Conservation (phyloP, 2,113 vertebrate species). For the Chitala chitala region DNA sequence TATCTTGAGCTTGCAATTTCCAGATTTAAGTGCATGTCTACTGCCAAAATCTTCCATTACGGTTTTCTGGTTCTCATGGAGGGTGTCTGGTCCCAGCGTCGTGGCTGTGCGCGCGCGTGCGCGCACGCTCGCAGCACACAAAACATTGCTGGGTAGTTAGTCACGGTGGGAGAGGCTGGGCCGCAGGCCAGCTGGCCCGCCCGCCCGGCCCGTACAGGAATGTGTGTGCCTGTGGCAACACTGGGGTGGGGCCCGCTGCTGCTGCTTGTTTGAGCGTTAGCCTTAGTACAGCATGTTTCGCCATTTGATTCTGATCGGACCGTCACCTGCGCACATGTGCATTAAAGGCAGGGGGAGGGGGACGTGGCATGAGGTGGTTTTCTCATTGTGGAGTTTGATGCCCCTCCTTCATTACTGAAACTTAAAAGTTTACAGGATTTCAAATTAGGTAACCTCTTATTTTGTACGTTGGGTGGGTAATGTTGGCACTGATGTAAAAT, state of each 20-base stretch:
- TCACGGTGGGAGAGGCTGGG: slow-evolving; percentile 66
- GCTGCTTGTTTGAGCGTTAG: slow-evolving; percentile 33
- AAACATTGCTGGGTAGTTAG: slow-evolving; percentile 66
- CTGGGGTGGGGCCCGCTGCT: slow-evolving; percentile 59
- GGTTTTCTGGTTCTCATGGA: neutral
- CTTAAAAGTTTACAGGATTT: too few species aligned
- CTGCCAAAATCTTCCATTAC: neutral
- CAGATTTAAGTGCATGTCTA: neutral
- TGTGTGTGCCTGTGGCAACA: slow-evolving; percentile 61
- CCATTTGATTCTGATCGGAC: neutral
- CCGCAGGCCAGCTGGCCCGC: slow-evolving; percentile 65
- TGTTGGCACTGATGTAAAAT: too few species aligned
- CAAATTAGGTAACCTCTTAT: too few species aligned
- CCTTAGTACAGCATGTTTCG: slow-evolving; percentile 34
- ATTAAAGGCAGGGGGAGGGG: neutral
- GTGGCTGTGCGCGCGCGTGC: slow-evolving; percentile 14
- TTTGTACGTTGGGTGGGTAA: too few species aligned
- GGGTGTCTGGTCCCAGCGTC: neutral
- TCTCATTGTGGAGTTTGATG: too few species aligned
- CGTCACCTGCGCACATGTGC: neutral
- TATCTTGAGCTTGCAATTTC: neutral
- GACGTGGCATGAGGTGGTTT: too few species aligned
- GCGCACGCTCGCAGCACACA: slow-evolving; percentile 30
- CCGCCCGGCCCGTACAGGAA: slow-evolving; percentile 65
- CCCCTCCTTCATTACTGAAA: too few species aligned